Conservation (phyloP, 92 coral and sea anemone species). For the Virgularia gustaviana region DNA sequence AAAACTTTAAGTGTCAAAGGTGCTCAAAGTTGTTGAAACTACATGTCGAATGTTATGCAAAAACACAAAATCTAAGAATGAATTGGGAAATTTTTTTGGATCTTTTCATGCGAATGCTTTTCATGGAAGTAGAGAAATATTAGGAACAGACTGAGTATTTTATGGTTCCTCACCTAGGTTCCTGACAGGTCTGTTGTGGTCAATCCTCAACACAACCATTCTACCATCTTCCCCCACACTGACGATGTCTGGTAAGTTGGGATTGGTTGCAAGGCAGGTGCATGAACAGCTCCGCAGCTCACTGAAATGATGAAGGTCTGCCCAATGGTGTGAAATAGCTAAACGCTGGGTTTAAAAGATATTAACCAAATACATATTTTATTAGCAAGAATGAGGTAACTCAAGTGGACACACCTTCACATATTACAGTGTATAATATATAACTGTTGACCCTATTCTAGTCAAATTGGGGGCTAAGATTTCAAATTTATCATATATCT, state of each 20-base stretch:
- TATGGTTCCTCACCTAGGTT: slow-evolving; percentile 77
- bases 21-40: no score
- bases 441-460: no score
- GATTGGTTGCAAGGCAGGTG: slow-evolving; percentile 72
- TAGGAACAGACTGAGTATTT: neutral
- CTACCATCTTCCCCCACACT: slow-evolving; percentile 94
- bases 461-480: neutral
- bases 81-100: no score
- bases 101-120: no score
- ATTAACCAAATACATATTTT: neutral
- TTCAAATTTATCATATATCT: neutral
- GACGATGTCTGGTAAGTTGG: slow-evolving; percentile 65
- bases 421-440: neutral
- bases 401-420: neutral
- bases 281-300: slow-evolving; percentile 57
- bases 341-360: slow-evolving; percentile 35
- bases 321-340: slow-evolving; percentile 63
- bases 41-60: no score
- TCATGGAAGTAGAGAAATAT: neutral
- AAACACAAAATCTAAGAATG: no score
- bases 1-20: no score
- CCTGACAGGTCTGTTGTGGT: slow-evolving; percentile 74
- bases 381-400: neutral
- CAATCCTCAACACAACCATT: slow-evolving; percentile 64
- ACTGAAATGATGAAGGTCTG: slow-evolving; percentile 60